Percentiles rank a stretch among this genome's conserved stretches.
These are phyloP conservation scores for Machimus atricapillus DNA, from an alignment of 2,888 invertebrate genomes.

Conservation along the genomic window DNA sequence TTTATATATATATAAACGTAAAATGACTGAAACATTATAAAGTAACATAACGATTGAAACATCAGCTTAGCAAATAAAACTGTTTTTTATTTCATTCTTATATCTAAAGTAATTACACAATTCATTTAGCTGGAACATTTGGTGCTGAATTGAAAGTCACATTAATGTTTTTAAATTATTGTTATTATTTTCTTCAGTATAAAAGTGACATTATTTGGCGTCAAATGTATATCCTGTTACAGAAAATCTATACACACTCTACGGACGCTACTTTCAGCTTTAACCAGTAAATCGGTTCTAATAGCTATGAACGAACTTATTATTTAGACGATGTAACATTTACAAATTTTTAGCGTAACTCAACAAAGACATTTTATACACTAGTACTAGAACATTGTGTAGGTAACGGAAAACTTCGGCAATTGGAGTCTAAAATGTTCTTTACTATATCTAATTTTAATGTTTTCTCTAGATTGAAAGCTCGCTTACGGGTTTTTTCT, in stretches of 20 bases:
- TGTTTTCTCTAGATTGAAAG: background rate
- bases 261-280: background rate
- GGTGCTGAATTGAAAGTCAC: conserved; percentile 1
- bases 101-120: conserved; percentile 13
- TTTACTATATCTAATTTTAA: background rate
- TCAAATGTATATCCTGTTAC: background rate
- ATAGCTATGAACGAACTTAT: background rate
- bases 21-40: too few species aligned
- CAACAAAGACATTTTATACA: conserved; percentile 11
- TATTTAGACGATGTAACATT: background rate
- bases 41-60: background rate
- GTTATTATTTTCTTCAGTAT: conserved; percentile 7
- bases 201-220: background rate
- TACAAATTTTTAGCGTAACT: conserved; percentile 3
- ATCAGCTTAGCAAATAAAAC: conserved; percentile 17
- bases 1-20: too few species aligned
- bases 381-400: background rate
- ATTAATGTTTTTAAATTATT: background rate
- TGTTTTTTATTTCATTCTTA: conserved; percentile 14
- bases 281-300: background rate
- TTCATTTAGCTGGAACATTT: conserved; percentile 24
- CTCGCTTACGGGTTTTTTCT: background rate
- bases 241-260: background rate
- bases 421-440: background rate
- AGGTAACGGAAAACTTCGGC: background rate